These are phyloP conservation scores for Zoanthus sociatus DNA, from an alignment of 92 coral and sea anemone genomes.

Conservation along the genomic window DNA sequence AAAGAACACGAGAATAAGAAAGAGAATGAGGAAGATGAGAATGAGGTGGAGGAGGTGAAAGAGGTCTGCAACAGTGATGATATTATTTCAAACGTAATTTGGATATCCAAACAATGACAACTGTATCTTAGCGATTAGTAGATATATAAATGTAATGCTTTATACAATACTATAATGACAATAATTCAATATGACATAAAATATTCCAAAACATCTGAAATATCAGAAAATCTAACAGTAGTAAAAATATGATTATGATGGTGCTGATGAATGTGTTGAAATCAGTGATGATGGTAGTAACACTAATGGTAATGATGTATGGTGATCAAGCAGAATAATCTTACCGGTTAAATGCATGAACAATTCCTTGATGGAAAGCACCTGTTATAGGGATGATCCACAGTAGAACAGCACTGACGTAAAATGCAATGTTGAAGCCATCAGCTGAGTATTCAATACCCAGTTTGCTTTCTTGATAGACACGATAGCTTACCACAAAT, in stretches of 20 bases:
- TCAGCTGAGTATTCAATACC: slow-evolving; percentile 42
- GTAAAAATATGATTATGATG: background rate
- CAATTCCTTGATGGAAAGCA: slow-evolving; percentile 54
- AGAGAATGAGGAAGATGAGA: background rate
- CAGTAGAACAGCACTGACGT: slow-evolving; percentile 44
- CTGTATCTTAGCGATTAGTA: background rate
- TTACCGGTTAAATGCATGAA: slow-evolving; percentile 59
- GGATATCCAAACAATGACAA: background rate
- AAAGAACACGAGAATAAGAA: too few relatives aligned
- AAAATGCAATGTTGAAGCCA: slow-evolving; percentile 43
- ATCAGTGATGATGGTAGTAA: background rate
- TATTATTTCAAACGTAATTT: background rate
- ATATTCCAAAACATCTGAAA: too few relatives aligned
- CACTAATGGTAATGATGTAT: background rate
- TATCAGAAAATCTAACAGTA: too few relatives aligned
- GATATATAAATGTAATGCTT: too few relatives aligned
- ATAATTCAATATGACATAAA: too few relatives aligned
- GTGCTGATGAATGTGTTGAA: background rate
- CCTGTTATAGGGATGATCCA: slow-evolving; percentile 50
- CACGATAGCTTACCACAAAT: slow-evolving; percentile 44
- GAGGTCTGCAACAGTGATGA: background rate
- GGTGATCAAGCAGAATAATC: background rate
- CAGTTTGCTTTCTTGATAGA: slow-evolving; percentile 31
- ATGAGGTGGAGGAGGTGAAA: background rate
- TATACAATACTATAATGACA: too few relatives aligned